A percentile compares a stretch with the other conserved stretches of the same genome.
These are phyloP conservation scores for Syrrhaptes paradoxus DNA, from an alignment of 2,113 vertebrate genomes.

Conservation along the genomic window DNA sequence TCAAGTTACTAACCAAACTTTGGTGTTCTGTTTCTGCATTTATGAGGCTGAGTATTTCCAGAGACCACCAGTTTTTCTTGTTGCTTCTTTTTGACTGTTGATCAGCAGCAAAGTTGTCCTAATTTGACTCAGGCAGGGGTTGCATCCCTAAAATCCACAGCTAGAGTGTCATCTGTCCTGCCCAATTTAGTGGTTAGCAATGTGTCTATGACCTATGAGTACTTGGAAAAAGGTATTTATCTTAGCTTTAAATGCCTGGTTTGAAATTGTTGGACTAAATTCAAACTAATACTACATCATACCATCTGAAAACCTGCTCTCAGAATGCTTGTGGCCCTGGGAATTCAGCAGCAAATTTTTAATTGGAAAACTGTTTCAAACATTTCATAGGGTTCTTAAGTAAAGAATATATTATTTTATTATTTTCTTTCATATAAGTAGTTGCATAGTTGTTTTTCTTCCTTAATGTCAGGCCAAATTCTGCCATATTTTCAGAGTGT, in stretches of 20 bases:
- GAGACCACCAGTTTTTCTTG: not conserved
- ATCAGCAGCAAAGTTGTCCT: not conserved
- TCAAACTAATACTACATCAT: not conserved
- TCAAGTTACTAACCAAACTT: not conserved
- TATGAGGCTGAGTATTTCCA: not conserved
- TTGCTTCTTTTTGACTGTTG: not conserved
- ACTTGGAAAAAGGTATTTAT: not conserved
- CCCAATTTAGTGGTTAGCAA: not conserved
- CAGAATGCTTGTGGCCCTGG: not conserved
- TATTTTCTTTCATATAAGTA: not conserved
- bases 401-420: not conserved
- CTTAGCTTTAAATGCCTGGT: not conserved
- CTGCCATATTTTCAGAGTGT: not conserved
- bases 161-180: not conserved
- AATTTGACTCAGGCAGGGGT: not conserved
- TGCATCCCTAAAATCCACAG: not conserved
- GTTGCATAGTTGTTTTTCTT: not conserved
- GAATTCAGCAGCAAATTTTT: not conserved
- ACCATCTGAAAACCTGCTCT: not conserved
- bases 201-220: not conserved
- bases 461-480: not conserved
- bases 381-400: not conserved
- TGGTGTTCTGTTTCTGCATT: not conserved
- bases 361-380: not conserved
- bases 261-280: not conserved